A percentile compares a stretch with the other conserved stretches of the same genome.
phyloP scores from a whole-genome alignment of 2,113 vertebrate genomes.

The Hyla sarda region DNA sequence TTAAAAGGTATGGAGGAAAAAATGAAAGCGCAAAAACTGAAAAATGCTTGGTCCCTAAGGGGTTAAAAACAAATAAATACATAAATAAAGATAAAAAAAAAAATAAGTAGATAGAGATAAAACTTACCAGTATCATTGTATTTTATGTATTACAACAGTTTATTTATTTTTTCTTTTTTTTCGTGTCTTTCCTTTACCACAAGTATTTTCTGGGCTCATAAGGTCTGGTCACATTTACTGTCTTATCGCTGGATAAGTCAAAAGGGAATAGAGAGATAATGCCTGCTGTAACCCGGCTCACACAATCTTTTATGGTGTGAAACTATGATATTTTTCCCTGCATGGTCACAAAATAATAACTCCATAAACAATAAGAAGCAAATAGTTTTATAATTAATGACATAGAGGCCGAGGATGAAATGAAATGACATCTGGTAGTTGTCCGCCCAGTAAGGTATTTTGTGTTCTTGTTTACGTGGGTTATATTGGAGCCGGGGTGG shows the following conservation, averaged over 20 bases:
- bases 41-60: no score
- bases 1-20: no score
- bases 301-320: slow-evolving; percentile 57
- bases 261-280: slow-evolving; percentile 53
- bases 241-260: slow-evolving; percentile 38
- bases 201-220: background rate
- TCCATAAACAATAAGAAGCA: slow-evolving; percentile 39
- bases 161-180: no score
- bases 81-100: no score
- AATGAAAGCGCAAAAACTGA: no score
- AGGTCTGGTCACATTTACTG: slow-evolving; percentile 15
- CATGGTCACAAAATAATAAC: slow-evolving; percentile 44
- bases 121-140: no score
- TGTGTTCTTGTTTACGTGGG: slow-evolving; percentile 40
- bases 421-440: background rate
- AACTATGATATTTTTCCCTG: slow-evolving; percentile 37
- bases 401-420: background rate
- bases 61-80: no score
- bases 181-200: background rate
- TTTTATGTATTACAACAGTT: no score
- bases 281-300: slow-evolving; percentile 40
- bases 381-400: slow-evolving; percentile 31
- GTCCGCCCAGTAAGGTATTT: background rate
- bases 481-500: slow-evolving; percentile 23
- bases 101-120: no score